Base-by-base conservation (phyloP, 1,140 invertebrate genomes). In the Archivesica marissinica region DNA sequence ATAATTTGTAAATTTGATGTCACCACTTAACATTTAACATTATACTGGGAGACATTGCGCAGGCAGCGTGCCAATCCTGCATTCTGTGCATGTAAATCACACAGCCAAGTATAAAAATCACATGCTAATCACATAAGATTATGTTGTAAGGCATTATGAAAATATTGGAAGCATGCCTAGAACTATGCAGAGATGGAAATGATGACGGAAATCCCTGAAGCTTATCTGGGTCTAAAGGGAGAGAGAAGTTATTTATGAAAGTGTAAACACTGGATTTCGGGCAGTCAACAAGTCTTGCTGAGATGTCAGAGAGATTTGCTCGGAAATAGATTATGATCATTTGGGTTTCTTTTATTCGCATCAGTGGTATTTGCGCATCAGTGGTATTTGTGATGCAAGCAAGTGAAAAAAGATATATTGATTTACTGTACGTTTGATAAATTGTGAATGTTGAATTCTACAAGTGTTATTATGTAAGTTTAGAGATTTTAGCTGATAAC, bases 41-140 rank as follows among this genome's bases (percentile, higher is more conserved):
- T n/a, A n/a, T n/a, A n/a, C n/a, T n/a, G n/a, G n/a, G n/a, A n/a
- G n/a, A n/a, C n/a, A n/a, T n/a, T n/a, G 20, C 41, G 33, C 30
- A 28, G 68, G 68, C 41, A 72, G 50, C 41, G 44, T 23, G 68
- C 68, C 68, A 72, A 35, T 50, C 41, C 33, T 72, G 41, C 28
- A 47, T 41, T 50, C 39, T 44, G 50, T 50, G 50, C 50, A 30
- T 72, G 41, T 72, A 72, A 72, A 72, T 72, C 28, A 72, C 50
- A 44, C 41, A 72, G 25, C 7, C 41, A 33, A 30, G 68, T 7
- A 70, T 23, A 70, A 68, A 72, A 72, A 72, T 50, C 28, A 72
- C 68, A 72, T 72, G 68, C 68, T 72, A 72, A 72, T 72, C 25
- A 72, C 68, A 72, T 50, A 72, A 72, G 50, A 72, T 72, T 11